Percentiles rank a stretch among this genome's conserved stretches.
Conservation (phyloP, 2,797 vertebrate genomes). For the Onychomys torridus region DNA sequence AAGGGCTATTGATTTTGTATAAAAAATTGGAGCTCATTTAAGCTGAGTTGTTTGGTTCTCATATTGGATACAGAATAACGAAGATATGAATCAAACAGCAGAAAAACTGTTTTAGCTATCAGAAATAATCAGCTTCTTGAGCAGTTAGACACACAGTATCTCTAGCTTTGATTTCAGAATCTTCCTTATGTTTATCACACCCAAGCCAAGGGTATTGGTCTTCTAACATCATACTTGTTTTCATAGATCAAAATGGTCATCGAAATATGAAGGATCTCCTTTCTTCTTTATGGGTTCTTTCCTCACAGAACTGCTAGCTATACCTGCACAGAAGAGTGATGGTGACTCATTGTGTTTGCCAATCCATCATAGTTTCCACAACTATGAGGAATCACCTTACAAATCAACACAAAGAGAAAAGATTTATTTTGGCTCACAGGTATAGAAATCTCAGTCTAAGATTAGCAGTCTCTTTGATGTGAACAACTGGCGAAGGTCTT, state of each 20-base stretch:
- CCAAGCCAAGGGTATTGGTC: background rate
- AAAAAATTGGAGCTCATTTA: background rate
- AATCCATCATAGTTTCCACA: background rate
- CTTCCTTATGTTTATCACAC: background rate
- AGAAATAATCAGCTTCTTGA: background rate
- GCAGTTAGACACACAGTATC: background rate
- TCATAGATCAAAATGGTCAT: background rate
- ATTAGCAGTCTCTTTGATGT: background rate
- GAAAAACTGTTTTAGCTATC: background rate
- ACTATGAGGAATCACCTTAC: background rate
- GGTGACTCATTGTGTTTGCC: background rate
- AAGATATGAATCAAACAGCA: background rate
- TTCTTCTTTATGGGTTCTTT: background rate
- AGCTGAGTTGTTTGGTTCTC: background rate
- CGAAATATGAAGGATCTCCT: background rate
- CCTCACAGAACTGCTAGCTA: background rate
- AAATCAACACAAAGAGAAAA: background rate
- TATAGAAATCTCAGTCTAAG: background rate
- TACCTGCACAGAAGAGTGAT: background rate
- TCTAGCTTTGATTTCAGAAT: conserved; percentile 30
- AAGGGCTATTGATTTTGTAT: background rate
- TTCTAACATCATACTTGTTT: background rate
- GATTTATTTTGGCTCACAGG: background rate
- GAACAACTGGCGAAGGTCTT: background rate
- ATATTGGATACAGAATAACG: background rate